phyloP scores from a whole-genome alignment of 2,113 vertebrate species.

The Pseudopodoces humilis region DNA sequence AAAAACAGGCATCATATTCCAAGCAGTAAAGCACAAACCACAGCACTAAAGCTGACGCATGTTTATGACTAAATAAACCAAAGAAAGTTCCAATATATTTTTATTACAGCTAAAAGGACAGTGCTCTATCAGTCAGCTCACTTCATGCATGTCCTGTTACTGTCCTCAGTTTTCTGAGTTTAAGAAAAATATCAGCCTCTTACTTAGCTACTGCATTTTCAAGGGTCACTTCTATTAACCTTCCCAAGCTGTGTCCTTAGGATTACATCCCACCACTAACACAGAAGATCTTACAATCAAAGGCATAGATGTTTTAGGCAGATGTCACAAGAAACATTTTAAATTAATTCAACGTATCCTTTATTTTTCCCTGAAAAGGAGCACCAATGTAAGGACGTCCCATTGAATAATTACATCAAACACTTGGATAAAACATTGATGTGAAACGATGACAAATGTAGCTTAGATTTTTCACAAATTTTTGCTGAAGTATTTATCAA shows the following conservation, averaged over 20 bases:
- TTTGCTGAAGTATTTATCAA: not conserved
- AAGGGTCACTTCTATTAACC: not conserved
- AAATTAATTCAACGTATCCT: not conserved
- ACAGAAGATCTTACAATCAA: not conserved
- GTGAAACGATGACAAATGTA: not conserved
- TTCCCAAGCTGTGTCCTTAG: not conserved
- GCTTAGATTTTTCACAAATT: not conserved
- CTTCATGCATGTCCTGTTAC: not conserved
- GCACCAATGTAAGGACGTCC: not conserved
- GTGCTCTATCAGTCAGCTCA: not conserved
- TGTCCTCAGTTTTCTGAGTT: not conserved
- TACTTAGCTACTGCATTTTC: not conserved
- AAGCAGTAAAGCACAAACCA: not conserved
- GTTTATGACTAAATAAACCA: not conserved
- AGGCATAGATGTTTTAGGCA: not conserved
- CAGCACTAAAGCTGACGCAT: not conserved
- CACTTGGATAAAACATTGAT: not conserved
- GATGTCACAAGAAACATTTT: not conserved
- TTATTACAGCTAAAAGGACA: not conserved
- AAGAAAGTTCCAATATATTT: not conserved
- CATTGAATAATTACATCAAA: not conserved
- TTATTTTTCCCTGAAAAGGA: not conserved
- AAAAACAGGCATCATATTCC: slow-evolving; percentile 20
- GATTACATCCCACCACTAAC: not conserved
- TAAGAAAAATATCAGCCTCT: not conserved